phyloP scores from a whole-genome alignment of 2,113 vertebrate species.

The Esox niger region DNA sequence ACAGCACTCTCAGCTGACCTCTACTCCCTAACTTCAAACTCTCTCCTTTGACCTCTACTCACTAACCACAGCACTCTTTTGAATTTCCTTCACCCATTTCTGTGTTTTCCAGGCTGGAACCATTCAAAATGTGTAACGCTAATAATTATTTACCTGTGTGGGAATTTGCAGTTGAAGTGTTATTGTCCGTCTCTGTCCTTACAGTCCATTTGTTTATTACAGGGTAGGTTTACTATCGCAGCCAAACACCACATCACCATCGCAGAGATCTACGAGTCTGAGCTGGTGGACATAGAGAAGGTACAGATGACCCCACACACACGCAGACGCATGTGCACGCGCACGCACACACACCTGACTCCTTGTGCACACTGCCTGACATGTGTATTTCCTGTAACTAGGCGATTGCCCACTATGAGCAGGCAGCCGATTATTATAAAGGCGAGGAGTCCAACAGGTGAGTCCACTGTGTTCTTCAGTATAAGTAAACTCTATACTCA shows the following conservation, averaged over 20 bases:
- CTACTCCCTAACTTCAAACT: no score
- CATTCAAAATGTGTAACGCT: not conserved
- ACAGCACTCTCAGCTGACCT: not conserved
- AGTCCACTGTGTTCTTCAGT: constrained; percentile 23
- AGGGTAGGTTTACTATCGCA: constrained; percentile 97
- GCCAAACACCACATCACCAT: constrained; percentile 99
- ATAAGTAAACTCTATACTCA: not conserved
- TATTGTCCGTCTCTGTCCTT: no score
- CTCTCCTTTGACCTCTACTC: no score
- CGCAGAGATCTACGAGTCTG: constrained; percentile 93
- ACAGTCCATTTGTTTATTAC: not conserved
- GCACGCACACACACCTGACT: not conserved
- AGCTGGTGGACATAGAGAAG: constrained; percentile 98
- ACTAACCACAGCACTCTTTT: no score
- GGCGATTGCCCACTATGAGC: constrained; percentile 97
- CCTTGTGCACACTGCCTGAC: not conserved
- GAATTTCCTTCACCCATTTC: no score
- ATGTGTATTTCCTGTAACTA: constrained; percentile 48
- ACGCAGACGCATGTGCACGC: not conserved
- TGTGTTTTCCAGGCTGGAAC: not conserved
- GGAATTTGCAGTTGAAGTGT: constrained; percentile 1
- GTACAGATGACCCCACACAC: constrained; percentile 52
- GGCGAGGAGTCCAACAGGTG: constrained; percentile 98
- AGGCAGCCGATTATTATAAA: constrained; percentile 98
- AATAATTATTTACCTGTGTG: constrained; percentile 13